phyloP scores from a whole-genome alignment of 2,888 invertebrate species.

The Stenotaenia linearis region DNA sequence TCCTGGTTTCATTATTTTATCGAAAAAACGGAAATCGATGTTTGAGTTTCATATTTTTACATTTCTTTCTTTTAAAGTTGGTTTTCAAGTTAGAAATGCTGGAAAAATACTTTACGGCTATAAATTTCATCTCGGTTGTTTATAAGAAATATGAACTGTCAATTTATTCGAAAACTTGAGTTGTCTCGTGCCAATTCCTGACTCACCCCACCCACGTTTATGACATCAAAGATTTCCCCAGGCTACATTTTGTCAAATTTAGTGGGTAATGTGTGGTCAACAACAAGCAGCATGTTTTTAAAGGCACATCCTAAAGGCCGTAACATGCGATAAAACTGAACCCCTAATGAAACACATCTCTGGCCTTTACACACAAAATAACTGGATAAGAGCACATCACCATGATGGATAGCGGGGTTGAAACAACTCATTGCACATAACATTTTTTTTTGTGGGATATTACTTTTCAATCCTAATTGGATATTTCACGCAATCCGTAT shows the following conservation, averaged over 20 bases:
- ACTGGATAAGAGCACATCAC: background rate
- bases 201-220: background rate
- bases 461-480: background rate
- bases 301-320: background rate
- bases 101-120: too few species aligned
- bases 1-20: background rate
- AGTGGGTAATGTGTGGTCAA: background rate
- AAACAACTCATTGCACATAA: background rate
- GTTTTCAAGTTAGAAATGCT: too few species aligned
- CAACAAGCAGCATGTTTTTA: slow-evolving; percentile 15
- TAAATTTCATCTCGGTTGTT: too few species aligned
- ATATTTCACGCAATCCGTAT: background rate
- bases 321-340: background rate
- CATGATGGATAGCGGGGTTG: background rate
- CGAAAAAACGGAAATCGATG: too few species aligned
- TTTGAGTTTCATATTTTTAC: too few species aligned
- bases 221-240: slow-evolving; percentile 1
- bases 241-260: background rate
- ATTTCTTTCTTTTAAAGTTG: too few species aligned
- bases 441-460: background rate
- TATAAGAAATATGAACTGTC: too few species aligned
- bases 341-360: background rate
- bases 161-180: background rate
- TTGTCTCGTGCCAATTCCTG: background rate
- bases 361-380: background rate